Evolutionary conservation across 2,888 invertebrate genomes (phyloP).

Genomic region (Cantharis flavilabris): DNA sequence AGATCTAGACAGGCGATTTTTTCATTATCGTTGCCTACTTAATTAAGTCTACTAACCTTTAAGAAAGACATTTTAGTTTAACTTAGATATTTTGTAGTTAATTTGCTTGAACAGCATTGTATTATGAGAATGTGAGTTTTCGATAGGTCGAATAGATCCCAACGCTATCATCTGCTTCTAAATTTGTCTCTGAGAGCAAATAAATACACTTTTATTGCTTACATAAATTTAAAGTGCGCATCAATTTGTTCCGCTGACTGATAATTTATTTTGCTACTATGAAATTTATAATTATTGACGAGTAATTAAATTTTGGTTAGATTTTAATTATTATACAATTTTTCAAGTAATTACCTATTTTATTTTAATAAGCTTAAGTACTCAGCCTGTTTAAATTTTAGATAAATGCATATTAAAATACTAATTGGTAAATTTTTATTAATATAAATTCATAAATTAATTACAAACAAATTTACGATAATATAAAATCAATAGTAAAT

Average conservation of each 20-base stretch:
- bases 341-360: not conserved
- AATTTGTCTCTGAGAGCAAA: conserved; percentile 39
- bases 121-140: conserved; percentile 11
- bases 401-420: too few relatives aligned
- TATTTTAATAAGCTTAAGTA: not conserved
- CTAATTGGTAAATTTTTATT: too few relatives aligned
- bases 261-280: conserved; percentile 37
- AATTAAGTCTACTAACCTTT: conserved; percentile 13
- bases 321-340: not conserved
- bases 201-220: conserved; percentile 41
- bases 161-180: conserved; percentile 35
- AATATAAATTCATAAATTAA: too few relatives aligned
- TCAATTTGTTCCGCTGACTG: conserved; percentile 40
- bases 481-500: too few relatives aligned
- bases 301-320: not conserved
- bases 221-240: conserved; percentile 39
- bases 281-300: conserved; percentile 36
- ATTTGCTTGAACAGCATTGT: conserved; percentile 13
- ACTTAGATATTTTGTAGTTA: not conserved
- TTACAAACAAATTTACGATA: too few relatives aligned
- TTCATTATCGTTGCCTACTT: conserved; percentile 22
- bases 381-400: too few relatives aligned
- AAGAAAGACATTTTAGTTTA: conserved; percentile 9
- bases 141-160: conserved; percentile 35
- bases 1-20: conserved; percentile 34